Base-by-base conservation (phyloP, 2,797 vertebrate genomes). In the Odontamblyopus rebecca region DNA sequence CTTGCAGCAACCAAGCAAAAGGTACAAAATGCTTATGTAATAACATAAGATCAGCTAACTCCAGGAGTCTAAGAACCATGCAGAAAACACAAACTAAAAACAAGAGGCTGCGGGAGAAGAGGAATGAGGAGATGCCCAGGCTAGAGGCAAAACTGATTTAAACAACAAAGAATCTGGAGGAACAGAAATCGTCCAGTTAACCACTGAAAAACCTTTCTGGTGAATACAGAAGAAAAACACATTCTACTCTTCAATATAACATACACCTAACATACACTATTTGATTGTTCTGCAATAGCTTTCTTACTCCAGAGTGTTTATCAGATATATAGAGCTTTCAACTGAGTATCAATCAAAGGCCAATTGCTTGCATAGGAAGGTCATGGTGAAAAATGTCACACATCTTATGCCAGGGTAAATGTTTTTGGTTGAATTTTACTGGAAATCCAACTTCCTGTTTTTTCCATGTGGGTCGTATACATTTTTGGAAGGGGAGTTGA, bases 341-440 rank as follows among this genome's bases (percentile, higher is more conserved):
- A 38, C 7, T 38, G 56, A 59, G 23, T n/a, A 19, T 12, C n/a
- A 32, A 63, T 60, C 27, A 70, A 44, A 62, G 26, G 7, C 61
- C 61, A 1, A 51, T 4, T 48, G 16, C 61, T 62, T 32, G 26
- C 70, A 30, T 50, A 66, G 56, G 51, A 54, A 51, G 30, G 48
- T 11, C 63, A 65, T 15, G 8, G 16, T 69, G 29, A 56, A 73
- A 71, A 23, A 69, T 56, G 60, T 35, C 2, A 29, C 8, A n/a
- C 12, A 9, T 64, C 69, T 63, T 3, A 9, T 48, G 50, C 41
- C 54, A 64, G 30, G 18, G 27, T 2, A 57, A 61, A 48, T 57
- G 4, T 67, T 67, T 71, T 57, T 13, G 61, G 15, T 61, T 6
- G 9, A 19, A 74, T 53, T 68, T 71, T 60, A 18, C 41, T 61